Percentiles rank a stretch among this genome's conserved stretches.
Evolutionary conservation across 2,113 vertebrate genomes (phyloP).

Genomic region (Hippolais icterina): DNA sequence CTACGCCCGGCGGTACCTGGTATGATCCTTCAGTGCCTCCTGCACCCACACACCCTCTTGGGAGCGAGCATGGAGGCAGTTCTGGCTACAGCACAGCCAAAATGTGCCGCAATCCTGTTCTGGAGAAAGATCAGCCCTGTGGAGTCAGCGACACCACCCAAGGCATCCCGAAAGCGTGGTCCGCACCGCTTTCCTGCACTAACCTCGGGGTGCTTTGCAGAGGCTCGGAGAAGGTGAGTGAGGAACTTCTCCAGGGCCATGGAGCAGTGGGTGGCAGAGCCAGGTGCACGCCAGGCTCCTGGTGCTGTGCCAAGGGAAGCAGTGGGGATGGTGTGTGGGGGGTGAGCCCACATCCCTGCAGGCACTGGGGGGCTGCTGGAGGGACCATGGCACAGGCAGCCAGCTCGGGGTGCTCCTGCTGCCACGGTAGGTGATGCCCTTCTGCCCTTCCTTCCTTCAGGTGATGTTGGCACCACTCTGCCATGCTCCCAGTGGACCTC

Average conservation of each 20-base stretch:
- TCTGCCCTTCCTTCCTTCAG: not conserved
- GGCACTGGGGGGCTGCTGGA: accelerated
- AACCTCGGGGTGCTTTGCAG: not conserved
- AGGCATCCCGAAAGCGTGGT: not conserved
- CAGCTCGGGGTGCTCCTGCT: accelerated
- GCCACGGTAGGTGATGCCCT: accelerated
- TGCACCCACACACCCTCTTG: not conserved
- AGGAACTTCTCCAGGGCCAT: not conserved
- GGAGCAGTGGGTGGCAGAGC: not conserved
- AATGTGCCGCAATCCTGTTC: not conserved
- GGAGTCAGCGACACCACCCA: not conserved
- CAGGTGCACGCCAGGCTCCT: not conserved
- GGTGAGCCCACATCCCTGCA: accelerated
- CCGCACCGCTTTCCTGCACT: not conserved
- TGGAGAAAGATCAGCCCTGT: not conserved
- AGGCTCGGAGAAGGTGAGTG: constrained; percentile 22
- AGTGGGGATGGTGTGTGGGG: accelerated
- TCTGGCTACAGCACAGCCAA: not conserved
- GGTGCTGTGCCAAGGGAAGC: not conserved
- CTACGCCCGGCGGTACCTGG: not conserved
- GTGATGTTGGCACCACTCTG: not conserved
- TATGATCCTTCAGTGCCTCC: not conserved
- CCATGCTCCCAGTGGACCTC: accelerated
- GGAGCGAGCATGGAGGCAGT: not conserved
- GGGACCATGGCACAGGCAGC: not conserved